Base-by-base conservation (phyloP, 2,797 vertebrate species). In the Valencia hispanica region DNA sequence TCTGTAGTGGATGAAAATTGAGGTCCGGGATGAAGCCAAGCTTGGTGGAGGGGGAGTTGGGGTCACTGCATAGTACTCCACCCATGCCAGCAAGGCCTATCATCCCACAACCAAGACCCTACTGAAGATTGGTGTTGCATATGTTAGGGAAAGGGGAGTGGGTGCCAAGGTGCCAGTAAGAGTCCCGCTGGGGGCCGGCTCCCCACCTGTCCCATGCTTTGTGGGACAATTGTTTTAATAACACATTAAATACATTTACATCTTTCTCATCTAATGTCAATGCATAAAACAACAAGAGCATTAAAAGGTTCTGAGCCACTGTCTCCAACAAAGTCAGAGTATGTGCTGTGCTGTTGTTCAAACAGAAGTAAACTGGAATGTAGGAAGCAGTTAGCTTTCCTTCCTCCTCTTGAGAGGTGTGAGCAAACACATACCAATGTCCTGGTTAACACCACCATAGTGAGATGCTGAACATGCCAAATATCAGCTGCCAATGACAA, bases 401-500 rank as follows among this genome's bases (percentile, higher is more conserved):
- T 53, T 34, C 34, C 32, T 71, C 20, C n/a, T 51, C 2, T n/a
- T 70, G 47, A 41, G 36, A 22, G 63, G 39, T 74, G 68, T 80
- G 73, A 70, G 68, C 48, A 87, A 75, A 86, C 69, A 79, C 77
- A 68, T 70, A 68, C 72, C 76, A 79, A 57, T 0, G 1, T 75
- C 63, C 73, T 79, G 63, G 36, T 82, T 80, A 68, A 76, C 68
- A 79, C 78, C 74, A 75, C 73, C 72, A 74, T 39, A 84, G 70
- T 72, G 79, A 84, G 78, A 85, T 75, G 53, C n/a, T 78, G 63
- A 86, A 80, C 76, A 80, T 61, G 48, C 63, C 69, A 73, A 75
- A 73, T 77, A 86, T 85, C 82, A 86, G 66, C 74, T 70, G 71
- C 65, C 79, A 80, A 57, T 77, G 81, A 88, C 68, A 70, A 79